phyloP scores from a whole-genome alignment of 2,888 invertebrate species.

The Boloria selene region DNA sequence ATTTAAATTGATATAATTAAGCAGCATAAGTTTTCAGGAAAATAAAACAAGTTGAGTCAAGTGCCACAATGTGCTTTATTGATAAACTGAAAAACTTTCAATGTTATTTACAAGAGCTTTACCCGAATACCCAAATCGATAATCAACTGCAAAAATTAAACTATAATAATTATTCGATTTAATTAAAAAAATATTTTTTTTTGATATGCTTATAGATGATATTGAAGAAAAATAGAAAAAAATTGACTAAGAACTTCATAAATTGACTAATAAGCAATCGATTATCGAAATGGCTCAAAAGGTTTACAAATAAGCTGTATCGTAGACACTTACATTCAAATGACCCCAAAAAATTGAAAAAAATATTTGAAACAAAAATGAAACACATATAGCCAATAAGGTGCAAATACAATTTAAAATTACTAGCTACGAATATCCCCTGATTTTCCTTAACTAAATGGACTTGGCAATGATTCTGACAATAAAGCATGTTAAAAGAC shows the following conservation, averaged over 20 bases:
- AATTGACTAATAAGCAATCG: conserved; percentile 10
- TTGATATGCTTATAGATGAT: conserved; percentile 10
- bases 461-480: conserved; percentile 12
- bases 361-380: conserved; percentile 1
- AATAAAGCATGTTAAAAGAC: conserved; percentile 19
- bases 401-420: conserved; percentile 19
- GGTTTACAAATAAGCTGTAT: conserved; percentile 10
- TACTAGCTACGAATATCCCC: conserved; percentile 28
- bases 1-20: too few species aligned
- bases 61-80: conserved; percentile 81
- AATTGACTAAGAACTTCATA: neutral
- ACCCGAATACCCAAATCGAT: conserved; percentile 31
- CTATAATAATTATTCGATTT: neutral
- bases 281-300: conserved; percentile 17
- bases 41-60: conserved; percentile 53
- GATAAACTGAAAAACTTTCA: conserved; percentile 66
- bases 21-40: conserved; percentile 25
- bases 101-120: conserved; percentile 62
- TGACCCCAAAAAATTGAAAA: conserved; percentile 6
- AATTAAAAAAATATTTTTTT: conserved; percentile 4
- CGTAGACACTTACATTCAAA: conserved; percentile 1
- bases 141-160: conserved; percentile 23
- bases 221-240: conserved; percentile 11
- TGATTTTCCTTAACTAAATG: conserved; percentile 33
- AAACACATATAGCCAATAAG: conserved; percentile 1